phyloP scores from a whole-genome alignment of 1,140 invertebrate genomes.

The Atta texana region DNA sequence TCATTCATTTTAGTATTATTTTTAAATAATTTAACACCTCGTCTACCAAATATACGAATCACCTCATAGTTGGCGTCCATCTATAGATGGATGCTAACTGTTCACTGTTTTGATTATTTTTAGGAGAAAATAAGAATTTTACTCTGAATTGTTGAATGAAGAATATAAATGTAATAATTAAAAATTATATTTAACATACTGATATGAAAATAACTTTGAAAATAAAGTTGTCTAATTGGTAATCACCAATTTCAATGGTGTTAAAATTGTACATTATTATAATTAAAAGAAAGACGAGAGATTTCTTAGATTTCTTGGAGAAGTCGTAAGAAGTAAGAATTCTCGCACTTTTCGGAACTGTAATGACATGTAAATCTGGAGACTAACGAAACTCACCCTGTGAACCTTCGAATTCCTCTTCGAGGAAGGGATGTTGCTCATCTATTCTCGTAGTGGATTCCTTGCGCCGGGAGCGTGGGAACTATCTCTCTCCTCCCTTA shows the following conservation, averaged over 20 bases:
- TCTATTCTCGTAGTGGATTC: background rate
- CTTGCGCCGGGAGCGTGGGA: background rate
- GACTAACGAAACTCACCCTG: constrained; percentile 8
- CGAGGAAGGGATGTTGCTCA: background rate
- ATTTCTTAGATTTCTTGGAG: background rate
- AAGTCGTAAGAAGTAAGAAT: background rate
- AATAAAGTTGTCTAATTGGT: background rate
- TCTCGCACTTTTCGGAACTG: background rate
- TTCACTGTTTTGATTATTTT: background rate
- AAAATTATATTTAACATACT: background rate
- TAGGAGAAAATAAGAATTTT: background rate
- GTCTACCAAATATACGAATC: background rate
- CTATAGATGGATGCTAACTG: background rate
- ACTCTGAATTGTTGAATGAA: background rate
- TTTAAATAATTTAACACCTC: background rate
- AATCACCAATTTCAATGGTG: background rate
- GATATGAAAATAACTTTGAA: background rate
- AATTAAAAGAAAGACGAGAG: background rate
- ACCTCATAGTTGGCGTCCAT: background rate
- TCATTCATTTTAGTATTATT: background rate
- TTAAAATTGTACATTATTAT: background rate
- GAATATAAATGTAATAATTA: constrained; percentile 7
- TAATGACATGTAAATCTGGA: background rate
- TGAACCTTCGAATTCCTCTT: background rate
- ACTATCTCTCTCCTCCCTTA: background rate